phyloP scores from a whole-genome alignment of 2,113 vertebrate species.

The Leptosomus discolor region DNA sequence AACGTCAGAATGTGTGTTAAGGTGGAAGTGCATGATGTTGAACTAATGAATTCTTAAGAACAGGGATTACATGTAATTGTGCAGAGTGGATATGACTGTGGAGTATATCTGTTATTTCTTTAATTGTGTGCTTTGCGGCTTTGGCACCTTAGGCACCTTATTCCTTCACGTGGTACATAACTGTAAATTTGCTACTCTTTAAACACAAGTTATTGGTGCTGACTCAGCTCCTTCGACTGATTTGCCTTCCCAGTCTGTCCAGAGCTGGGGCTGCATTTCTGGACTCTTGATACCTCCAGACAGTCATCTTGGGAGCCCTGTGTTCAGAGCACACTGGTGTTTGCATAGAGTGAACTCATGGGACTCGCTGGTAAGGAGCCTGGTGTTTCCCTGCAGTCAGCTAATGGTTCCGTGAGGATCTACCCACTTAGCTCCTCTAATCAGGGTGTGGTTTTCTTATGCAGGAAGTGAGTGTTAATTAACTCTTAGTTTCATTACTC shows the following conservation, averaged over 20 bases:
- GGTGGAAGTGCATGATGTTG: neutral
- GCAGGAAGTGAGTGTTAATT: conserved; percentile 32
- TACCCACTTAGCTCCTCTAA: conserved; percentile 2
- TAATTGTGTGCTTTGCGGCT: neutral
- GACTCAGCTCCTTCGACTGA: neutral
- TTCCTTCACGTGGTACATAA: neutral
- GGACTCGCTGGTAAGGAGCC: neutral
- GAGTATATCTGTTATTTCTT: neutral
- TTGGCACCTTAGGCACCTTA: neutral
- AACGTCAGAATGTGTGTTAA: neutral
- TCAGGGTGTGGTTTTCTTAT: conserved; percentile 16
- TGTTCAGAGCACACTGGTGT: neutral
- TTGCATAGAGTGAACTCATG: neutral
- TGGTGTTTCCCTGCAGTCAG: neutral
- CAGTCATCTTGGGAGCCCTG: neutral
- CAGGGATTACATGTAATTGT: fast-evolving
- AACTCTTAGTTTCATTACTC: conserved; percentile 37
- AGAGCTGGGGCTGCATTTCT: neutral
- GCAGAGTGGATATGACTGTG: neutral
- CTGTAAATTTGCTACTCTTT: neutral
- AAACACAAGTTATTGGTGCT: neutral
- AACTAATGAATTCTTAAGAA: neutral
- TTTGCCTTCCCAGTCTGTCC: neutral
- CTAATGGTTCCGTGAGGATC: conserved; percentile 49
- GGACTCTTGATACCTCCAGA: fast-evolving